These are phyloP conservation scores for Sceloporus tristichus DNA, from an alignment of 2,113 vertebrate genomes.

Conservation along the genomic window DNA sequence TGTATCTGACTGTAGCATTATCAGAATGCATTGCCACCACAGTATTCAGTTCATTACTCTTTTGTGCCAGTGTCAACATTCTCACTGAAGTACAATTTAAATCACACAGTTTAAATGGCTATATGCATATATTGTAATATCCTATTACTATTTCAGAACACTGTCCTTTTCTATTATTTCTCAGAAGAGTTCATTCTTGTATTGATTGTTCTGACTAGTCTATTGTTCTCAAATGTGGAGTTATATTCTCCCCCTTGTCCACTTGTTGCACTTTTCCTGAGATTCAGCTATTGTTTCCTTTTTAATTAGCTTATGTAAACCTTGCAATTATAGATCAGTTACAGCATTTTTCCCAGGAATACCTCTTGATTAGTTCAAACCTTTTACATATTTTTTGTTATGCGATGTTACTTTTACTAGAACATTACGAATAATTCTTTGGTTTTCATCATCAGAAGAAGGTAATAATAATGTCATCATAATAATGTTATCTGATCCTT, in stretches of 20 bases:
- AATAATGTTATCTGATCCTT: background rate
- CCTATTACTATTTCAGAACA: constrained; percentile 8
- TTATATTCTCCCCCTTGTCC: background rate
- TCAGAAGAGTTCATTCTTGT: constrained; percentile 25
- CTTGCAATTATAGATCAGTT: constrained; percentile 4
- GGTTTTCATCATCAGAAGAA: background rate
- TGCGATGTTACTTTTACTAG: background rate
- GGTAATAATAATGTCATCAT: background rate
- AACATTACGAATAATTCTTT: background rate
- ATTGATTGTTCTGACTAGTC: constrained; percentile 38
- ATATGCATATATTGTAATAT: constrained; percentile 1
- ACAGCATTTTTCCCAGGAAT: constrained; percentile 17
- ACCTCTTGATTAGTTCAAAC: constrained; percentile 16
- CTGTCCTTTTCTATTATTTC: constrained; percentile 36
- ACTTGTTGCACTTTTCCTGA: constrained; percentile 5
- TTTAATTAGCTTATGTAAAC: background rate
- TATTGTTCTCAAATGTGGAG: constrained; percentile 27
- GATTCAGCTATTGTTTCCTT: constrained; percentile 17
- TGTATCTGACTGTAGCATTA: background rate
- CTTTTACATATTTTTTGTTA: background rate
- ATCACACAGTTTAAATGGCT: background rate
- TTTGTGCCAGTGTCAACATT: background rate
- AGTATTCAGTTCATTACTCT: background rate
- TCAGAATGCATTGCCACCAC: too few relatives aligned
- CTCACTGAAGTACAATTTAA: constrained; percentile 18